Conservation (phyloP, 2,888 invertebrate genomes). For the Nomada ferruginata region DNA sequence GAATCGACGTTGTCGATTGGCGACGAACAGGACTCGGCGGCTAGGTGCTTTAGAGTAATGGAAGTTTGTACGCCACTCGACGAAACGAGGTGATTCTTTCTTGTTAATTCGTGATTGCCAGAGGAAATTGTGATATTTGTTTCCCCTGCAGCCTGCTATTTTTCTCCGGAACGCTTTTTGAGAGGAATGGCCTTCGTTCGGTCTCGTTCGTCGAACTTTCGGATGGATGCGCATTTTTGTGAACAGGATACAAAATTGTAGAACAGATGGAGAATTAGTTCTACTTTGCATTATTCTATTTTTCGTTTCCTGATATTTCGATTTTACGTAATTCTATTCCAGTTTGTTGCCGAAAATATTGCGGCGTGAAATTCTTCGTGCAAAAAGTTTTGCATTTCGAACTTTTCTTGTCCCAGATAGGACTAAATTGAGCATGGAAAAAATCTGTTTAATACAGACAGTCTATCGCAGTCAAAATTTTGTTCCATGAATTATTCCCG, state of each 20-base stretch:
- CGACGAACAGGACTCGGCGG: background rate
- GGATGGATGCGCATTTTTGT: background rate
- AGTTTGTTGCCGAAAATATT: too few species aligned
- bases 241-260: too few species aligned
- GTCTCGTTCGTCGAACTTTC: background rate
- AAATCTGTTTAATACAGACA: too few species aligned
- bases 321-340: too few species aligned
- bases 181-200: background rate
- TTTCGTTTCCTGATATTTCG: too few species aligned
- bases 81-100: conserved; percentile 16
- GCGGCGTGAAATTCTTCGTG: too few species aligned
- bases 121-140: background rate
- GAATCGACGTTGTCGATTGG: conserved; percentile 1
- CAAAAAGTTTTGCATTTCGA: too few species aligned
- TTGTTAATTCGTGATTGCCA: conserved; percentile 20
- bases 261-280: too few species aligned
- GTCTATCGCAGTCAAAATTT: background rate
- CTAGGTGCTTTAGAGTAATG: conserved; percentile 13
- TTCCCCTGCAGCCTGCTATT: background rate
- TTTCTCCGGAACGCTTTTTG: background rate
- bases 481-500: background rate
- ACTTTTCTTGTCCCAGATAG: too few species aligned
- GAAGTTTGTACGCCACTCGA: conserved; percentile 10
- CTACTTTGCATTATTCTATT: too few species aligned
- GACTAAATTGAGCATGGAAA: too few species aligned